These are phyloP conservation scores for Spheniscus mendiculus DNA, from an alignment of 2,113 vertebrate species.

Conservation along the genomic window DNA sequence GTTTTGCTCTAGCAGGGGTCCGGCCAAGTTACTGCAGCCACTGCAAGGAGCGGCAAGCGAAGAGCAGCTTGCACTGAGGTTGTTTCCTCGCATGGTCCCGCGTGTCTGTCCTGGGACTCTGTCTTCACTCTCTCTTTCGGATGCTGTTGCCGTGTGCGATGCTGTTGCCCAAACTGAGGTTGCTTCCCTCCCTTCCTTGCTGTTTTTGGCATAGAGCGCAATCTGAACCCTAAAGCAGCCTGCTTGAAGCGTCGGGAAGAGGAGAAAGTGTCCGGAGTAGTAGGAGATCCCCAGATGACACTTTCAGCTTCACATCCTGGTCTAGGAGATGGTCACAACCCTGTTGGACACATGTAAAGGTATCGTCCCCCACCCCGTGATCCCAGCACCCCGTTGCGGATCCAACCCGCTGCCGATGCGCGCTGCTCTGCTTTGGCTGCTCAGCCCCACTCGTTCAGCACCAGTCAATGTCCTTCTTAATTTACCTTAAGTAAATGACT, in stretches of 20 bases:
- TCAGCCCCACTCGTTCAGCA: not conserved
- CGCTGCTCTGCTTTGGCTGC: not conserved
- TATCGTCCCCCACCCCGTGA: not conserved
- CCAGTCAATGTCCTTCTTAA: not conserved
- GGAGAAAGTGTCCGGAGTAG: slow-evolving; percentile 95
- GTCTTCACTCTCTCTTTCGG: not conserved
- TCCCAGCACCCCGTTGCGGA: not conserved
- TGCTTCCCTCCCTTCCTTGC: not conserved
- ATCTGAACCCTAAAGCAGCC: slow-evolving; percentile 97
- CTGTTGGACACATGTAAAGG: slow-evolving; percentile 91
- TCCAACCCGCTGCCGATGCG: accelerated
- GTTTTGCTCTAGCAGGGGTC: not conserved
- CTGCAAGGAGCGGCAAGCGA: not conserved
- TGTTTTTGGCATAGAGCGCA: slow-evolving; percentile 83
- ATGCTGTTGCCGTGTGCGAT: not conserved
- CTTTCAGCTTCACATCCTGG: slow-evolving; percentile 90
- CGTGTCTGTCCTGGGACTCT: not conserved
- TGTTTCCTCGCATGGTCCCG: not conserved
- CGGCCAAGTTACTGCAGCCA: not conserved
- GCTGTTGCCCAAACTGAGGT: not conserved
- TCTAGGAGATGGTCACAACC: slow-evolving; percentile 92
- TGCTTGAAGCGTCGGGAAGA: slow-evolving; percentile 98
- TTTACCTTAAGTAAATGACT: not conserved
- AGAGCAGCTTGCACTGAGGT: not conserved
- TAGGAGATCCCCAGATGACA: slow-evolving; percentile 91